A percentile compares a stretch with the other conserved stretches of the same genome.
Conservation (phyloP, 1,140 invertebrate genomes). For the Orchestia grillus region DNA sequence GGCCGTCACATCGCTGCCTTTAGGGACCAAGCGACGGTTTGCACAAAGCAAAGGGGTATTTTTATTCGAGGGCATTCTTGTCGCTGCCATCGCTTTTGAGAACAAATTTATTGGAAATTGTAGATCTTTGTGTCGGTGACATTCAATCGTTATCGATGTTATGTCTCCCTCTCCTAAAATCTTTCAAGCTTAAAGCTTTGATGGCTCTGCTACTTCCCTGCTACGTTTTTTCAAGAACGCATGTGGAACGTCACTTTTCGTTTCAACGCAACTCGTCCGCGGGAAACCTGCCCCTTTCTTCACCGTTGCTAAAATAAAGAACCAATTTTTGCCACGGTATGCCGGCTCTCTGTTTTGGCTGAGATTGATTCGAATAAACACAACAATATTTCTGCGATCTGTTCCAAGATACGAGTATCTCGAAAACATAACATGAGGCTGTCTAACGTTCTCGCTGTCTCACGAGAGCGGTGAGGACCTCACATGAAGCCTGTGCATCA, state of each 20-base stretch:
- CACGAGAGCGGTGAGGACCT: background rate
- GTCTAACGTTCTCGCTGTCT: background rate
- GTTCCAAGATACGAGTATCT: background rate
- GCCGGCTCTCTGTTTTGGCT: too few relatives aligned
- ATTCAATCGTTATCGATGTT: background rate
- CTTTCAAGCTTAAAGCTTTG: background rate
- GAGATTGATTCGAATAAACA: too few relatives aligned
- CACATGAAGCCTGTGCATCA: conserved; percentile 70
- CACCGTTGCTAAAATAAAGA: too few relatives aligned
- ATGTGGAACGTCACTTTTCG: too few relatives aligned
- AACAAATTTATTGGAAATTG: background rate
- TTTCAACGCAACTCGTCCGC: too few relatives aligned
- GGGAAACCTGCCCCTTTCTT: too few relatives aligned
- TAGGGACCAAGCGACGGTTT: background rate
- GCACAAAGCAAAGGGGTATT: background rate
- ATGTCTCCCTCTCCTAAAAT: background rate
- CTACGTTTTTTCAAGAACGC: too few relatives aligned
- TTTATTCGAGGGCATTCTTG: conserved; percentile 1
- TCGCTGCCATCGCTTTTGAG: background rate
- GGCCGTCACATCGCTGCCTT: background rate
- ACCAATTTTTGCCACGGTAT: too few relatives aligned
- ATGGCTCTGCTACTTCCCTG: background rate
- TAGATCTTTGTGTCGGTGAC: background rate
- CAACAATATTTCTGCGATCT: too few relatives aligned
- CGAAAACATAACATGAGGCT: background rate